These are phyloP conservation scores for Stichopus horrens DNA, from an alignment of 53 echinoderm and acorn worm species.

Conservation along the genomic window DNA sequence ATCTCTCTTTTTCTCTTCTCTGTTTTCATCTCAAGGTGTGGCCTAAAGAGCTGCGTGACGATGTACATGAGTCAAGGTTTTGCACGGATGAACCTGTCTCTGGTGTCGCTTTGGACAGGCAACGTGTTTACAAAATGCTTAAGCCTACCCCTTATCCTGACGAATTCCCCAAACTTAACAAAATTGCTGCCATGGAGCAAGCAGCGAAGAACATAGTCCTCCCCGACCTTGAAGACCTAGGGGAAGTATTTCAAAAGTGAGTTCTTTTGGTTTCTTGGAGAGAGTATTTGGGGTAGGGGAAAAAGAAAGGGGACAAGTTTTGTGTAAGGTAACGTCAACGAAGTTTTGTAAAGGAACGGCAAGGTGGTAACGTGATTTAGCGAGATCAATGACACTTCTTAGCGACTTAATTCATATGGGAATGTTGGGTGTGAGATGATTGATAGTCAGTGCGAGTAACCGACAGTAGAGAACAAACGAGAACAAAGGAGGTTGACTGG, in stretches of 20 bases:
- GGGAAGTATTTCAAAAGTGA: constrained; percentile 59
- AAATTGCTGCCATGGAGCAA: constrained; percentile 52
- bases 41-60: constrained; percentile 56
- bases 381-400: too few species aligned
- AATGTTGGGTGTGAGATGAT: too few species aligned
- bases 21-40: constrained; percentile 39
- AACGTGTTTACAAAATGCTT: constrained; percentile 58
- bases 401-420: too few species aligned
- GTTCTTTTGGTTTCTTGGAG: neutral
- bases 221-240: constrained; percentile 58
- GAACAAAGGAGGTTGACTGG: too few species aligned
- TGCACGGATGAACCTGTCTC: neutral
- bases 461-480: too few species aligned
- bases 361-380: too few species aligned
- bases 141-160: constrained; percentile 55
- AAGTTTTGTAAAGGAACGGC: too few species aligned
- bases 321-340: too few species aligned
- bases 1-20: too few species aligned
- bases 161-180: constrained; percentile 51
- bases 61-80: constrained; percentile 8
- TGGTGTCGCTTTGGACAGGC: constrained; percentile 7
- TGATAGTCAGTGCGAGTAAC: too few species aligned
- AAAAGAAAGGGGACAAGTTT: too few species aligned
- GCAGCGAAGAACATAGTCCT: constrained; percentile 50
- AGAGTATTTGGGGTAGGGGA: neutral